Evolutionary conservation across 1,140 invertebrate genomes (phyloP), one percentile per base, ranked within the genome.

Genomic region (Panagrolaimus sp.): DNA sequence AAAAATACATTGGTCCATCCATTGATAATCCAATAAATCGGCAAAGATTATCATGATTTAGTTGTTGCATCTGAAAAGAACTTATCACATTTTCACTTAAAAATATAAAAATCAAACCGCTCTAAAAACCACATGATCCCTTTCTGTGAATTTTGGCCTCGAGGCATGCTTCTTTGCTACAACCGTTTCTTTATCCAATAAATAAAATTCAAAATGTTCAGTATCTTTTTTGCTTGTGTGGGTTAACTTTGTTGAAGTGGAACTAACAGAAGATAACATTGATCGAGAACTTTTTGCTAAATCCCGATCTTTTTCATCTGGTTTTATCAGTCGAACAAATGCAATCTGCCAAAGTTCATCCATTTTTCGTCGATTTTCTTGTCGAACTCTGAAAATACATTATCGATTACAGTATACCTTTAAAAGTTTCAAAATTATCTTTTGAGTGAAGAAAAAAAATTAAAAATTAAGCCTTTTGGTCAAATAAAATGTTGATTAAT

Each of bases 51-150:
- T 38, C 48, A 44, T 68, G 67, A 44, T 68, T 44, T 0, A 68
- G 26, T 63, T 67, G 65, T 8, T 38, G 65, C 65, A 67, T 67
- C 65, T 67, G 26, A 67, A 65, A n/a, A 15, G 43, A 63, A 58
- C 3, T 12, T 1, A 65, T 32, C 21, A 14, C 14, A 32, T 17
- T 14, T 15, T 1, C 12, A 65, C 8, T 24, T 58, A n/a, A 45
- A 4, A 67, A 67, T 6, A 2, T 38, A 14, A 24, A 14, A 43
- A 43, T 2, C 24, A 7, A 6, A 67, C 44, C 44, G 24, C n/a
- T 68, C 67, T n/a, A 28, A 68, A 65, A n/a, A 62, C 67, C 12
- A 24, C 67, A 62, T 68, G 43, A 1, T 68, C 67, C n/a, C 14
- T 14, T 12, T 38, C 67, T 1, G 45, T 14, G 3, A 45, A 62